These are phyloP conservation scores for Hydraecia micacea DNA, from an alignment of 2,888 invertebrate species.

Conservation along the genomic window DNA sequence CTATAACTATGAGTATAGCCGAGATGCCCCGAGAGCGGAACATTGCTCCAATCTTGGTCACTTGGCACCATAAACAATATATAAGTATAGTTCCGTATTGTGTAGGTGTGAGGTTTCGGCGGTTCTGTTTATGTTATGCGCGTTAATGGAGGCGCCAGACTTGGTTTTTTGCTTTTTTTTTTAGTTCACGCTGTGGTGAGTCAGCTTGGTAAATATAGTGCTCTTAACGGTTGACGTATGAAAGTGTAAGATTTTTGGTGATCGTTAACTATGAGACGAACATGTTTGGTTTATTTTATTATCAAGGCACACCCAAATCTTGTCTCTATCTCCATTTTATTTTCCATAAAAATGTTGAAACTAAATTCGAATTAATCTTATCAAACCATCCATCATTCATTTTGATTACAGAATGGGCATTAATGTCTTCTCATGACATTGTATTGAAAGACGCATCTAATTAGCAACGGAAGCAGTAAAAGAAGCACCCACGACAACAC, in stretches of 20 bases:
- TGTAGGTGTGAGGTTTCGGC: constrained; percentile 47
- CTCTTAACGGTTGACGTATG: constrained; percentile 32
- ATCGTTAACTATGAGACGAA: background rate
- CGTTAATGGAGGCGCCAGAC: constrained; percentile 44
- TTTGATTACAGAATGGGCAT: constrained; percentile 25
- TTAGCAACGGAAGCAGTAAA: constrained; percentile 45
- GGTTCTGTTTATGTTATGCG: constrained; percentile 46
- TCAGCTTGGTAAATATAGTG: constrained; percentile 39
- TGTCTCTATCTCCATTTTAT: constrained; percentile 4
- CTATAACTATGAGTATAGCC: constrained; percentile 77
- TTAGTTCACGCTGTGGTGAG: constrained; percentile 32
- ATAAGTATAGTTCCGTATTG: constrained; percentile 41
- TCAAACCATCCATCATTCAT: constrained; percentile 21
- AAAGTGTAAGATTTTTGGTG: constrained; percentile 36
- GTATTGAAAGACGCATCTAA: background rate
- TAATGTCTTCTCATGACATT: constrained; percentile 4
- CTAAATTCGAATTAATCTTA: background rate
- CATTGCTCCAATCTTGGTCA: constrained; percentile 76
- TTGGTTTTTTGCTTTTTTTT: constrained; percentile 14
- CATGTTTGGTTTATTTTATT: constrained; percentile 39
- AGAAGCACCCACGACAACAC: constrained; percentile 24
- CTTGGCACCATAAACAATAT: constrained; percentile 65
- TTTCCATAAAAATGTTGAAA: constrained; percentile 6
- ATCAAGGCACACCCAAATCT: background rate
- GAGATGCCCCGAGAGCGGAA: constrained; percentile 81